Evolutionary conservation across 2,888 invertebrate genomes (phyloP).

Genomic region (Ferdinandea cuprea): DNA sequence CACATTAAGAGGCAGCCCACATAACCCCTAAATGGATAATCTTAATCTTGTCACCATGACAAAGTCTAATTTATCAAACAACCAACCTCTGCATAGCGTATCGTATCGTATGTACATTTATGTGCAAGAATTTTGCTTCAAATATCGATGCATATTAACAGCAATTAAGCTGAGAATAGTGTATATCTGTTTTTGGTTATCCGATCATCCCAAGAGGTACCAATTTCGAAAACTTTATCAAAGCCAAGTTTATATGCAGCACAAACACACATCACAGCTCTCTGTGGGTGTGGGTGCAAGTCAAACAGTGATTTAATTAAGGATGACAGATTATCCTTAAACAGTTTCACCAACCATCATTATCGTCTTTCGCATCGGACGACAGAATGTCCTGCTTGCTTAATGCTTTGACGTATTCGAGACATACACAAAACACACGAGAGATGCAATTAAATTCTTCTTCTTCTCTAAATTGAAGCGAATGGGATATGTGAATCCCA

Average conservation of each 20-base stretch:
- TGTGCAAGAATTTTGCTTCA: slow-evolving; percentile 3
- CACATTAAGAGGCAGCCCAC: slow-evolving; percentile 34
- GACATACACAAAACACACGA: not conserved
- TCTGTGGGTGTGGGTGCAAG: too few relatives aligned
- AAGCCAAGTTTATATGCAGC: not conserved
- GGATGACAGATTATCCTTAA: not conserved
- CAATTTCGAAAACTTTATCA: slow-evolving; percentile 10
- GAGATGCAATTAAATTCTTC: not conserved
- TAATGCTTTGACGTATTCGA: slow-evolving; percentile 4
- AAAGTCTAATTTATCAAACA: slow-evolving; percentile 51
- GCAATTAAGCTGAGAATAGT: slow-evolving; percentile 33
- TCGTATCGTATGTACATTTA: not conserved
- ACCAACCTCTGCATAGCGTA: not conserved
- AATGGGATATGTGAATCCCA: not conserved
- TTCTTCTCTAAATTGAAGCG: too few relatives aligned
- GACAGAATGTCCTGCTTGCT: too few relatives aligned
- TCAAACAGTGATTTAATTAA: slow-evolving; percentile 21
- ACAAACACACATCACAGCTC: not conserved
- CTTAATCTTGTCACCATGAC: slow-evolving; percentile 52
- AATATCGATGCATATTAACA: slow-evolving; percentile 55
- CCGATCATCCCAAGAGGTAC: slow-evolving; percentile 3
- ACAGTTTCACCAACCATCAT: not conserved
- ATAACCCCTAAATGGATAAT: slow-evolving; percentile 32
- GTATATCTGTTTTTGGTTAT: slow-evolving; percentile 1
- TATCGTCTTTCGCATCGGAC: not conserved